Evolutionary conservation across 2,888 invertebrate species (phyloP).

Genomic region (Caenorhabditis plicata): DNA sequence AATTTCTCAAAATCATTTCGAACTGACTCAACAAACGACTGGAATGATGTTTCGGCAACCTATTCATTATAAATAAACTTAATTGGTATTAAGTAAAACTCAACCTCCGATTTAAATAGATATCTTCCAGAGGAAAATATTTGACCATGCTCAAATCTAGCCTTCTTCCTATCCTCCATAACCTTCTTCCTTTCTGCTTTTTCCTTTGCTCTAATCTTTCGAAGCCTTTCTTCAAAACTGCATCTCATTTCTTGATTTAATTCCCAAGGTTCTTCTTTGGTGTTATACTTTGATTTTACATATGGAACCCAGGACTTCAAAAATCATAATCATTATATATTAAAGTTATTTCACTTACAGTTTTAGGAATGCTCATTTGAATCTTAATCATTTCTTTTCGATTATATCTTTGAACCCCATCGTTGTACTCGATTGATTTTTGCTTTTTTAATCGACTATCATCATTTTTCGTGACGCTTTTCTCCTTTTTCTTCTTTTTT

Average conservation of each 20-base stretch:
- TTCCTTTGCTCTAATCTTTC: slow-evolving; percentile 28
- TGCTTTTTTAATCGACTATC: background rate
- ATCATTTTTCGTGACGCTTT: background rate
- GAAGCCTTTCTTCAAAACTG: slow-evolving; percentile 28
- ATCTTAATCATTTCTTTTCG: slow-evolving; percentile 25
- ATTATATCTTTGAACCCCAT: background rate
- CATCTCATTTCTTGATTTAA: slow-evolving; percentile 36
- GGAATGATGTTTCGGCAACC: slow-evolving; percentile 2
- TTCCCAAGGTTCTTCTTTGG: slow-evolving; percentile 46
- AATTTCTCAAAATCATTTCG: slow-evolving; percentile 9
- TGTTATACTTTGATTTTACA: slow-evolving; percentile 35
- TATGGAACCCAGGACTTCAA: slow-evolving; percentile 34
- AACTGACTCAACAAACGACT: slow-evolving; percentile 10
- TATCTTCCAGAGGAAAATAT: slow-evolving; percentile 16
- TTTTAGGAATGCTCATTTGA: slow-evolving; percentile 14
- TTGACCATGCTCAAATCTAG: slow-evolving; percentile 16
- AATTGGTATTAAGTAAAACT: no score
- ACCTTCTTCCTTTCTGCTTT: slow-evolving; percentile 34
- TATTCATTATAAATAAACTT: background rate
- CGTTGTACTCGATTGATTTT: background rate
- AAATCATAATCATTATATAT: background rate
- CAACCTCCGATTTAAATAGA: no score
- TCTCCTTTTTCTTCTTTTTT: slow-evolving; percentile 3
- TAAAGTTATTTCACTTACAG: background rate
- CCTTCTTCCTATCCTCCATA: slow-evolving; percentile 23